Base-by-base conservation (phyloP, 2,888 invertebrate genomes). In the Pammene aurita region DNA sequence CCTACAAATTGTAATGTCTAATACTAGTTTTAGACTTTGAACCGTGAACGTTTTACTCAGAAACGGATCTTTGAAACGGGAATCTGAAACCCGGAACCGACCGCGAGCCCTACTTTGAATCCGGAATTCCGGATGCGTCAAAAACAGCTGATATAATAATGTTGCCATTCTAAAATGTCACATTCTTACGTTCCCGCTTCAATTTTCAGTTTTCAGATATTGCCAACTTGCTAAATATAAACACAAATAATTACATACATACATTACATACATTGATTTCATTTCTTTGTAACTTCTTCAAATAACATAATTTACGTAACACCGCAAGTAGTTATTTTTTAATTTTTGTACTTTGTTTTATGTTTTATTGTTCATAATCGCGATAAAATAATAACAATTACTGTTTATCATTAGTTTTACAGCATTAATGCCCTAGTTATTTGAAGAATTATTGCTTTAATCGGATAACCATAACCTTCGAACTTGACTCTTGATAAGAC, bases 381-480 rank as follows among this genome's bases (percentile, higher is more conserved):
- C 16, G n/a, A 38, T 61, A 55, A 38, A 50, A 14, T 14, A n/a
- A 10, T 35, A 35, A 13, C 38, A 26, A 16, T 41, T 62, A 16
- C 7, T 16, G 42, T 50, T 67, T 14, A 46, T 61, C 7, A 38
- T 48, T 57, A 48, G 42, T 42, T 18, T 18, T 13, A 46, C 18
- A 18, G 56, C 42, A 16, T 52, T 50, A 26, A 16, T 38, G 44
- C 35, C 58, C 58, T 58, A 58, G 64, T 68, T 57, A 35, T 58
- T 64, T 68, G 14, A 62, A 68, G 68, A 57, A 52, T 67, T 57
- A 58, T 68, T 68, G 38, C 52, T 58, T 44, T 58, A 64, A 54
- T 68, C 63, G 64, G 68, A 68, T 68, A 68, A 63, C 57, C 14
- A 58, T 68, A 68, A 68, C 68, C 68, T 68, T 68, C 63, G 52